phyloP scores from a whole-genome alignment of 2,797 vertebrate genomes.

The Rhinella marina region DNA sequence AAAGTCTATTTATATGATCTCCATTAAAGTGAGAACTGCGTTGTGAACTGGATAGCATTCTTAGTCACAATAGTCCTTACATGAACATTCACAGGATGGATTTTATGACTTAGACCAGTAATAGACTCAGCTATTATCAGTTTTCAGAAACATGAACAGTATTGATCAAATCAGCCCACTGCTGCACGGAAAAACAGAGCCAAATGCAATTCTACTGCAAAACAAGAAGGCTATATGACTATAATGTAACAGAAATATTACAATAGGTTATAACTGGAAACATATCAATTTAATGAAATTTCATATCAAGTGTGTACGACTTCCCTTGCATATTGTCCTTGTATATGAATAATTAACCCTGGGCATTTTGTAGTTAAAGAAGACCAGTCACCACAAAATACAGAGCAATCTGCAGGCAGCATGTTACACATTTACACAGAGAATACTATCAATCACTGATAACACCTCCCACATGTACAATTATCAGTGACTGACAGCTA shows the following conservation, averaged over 20 bases:
- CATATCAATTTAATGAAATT: not conserved
- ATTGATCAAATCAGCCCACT: constrained; percentile 41
- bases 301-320: not conserved
- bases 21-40: not conserved
- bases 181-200: not conserved
- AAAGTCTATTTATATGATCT: constrained; percentile 18
- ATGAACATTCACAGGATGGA: not conserved
- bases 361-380: no score
- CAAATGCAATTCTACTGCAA: constrained; percentile 8
- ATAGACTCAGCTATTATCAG: not conserved
- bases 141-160: constrained; percentile 43
- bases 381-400: no score
- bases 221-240: not conserved
- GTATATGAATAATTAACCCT: no score
- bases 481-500: no score
- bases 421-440: no score
- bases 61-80: not conserved
- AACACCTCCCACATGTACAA: no score
- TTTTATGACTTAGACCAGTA: constrained; percentile 11
- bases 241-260: not conserved
- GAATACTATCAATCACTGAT: no score
- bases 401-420: no score
- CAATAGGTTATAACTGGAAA: not conserved
- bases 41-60: not conserved
- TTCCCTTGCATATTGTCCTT: not conserved